A percentile compares a stretch with the other conserved stretches of the same genome.
These are phyloP conservation scores for Delia radicum DNA, from an alignment of 1,140 invertebrate genomes.

Conservation along the genomic window DNA sequence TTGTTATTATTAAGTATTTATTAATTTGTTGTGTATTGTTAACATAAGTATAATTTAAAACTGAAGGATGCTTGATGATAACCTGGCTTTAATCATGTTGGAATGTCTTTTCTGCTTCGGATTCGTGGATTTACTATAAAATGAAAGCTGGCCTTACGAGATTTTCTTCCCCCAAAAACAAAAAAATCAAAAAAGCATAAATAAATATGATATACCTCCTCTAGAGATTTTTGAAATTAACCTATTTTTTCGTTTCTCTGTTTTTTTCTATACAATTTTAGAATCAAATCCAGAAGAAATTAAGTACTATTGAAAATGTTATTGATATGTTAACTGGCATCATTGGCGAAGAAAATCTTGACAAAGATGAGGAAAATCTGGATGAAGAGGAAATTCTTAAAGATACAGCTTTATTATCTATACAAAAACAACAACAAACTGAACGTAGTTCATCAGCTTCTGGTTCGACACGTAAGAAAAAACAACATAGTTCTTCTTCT, in stretches of 20 bases:
- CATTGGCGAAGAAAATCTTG: conserved; percentile 56
- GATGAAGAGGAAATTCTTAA: conserved; percentile 4
- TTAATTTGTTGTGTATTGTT: neutral
- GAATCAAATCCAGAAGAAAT: conserved; percentile 79
- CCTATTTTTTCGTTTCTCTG: conserved; percentile 20
- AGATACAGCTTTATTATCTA: neutral
- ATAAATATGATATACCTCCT: conserved; percentile 1
- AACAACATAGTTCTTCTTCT: neutral
- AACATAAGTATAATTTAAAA: neutral
- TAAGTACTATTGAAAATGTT: conserved; percentile 79
- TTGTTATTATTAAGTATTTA: neutral
- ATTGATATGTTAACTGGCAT: conserved; percentile 81
- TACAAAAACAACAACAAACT: neutral
- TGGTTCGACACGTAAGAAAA: neutral
- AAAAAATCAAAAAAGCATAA: conserved; percentile 4
- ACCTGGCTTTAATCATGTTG: too few relatives aligned
- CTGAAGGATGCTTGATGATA: too few relatives aligned
- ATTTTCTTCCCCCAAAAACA: neutral
- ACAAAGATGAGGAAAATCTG: conserved; percentile 8
- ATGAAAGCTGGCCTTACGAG: too few relatives aligned
- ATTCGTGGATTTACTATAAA: too few relatives aligned
- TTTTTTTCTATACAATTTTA: conserved; percentile 43
- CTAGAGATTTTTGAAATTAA: neutral
- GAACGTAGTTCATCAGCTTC: neutral
- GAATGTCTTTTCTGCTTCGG: too few relatives aligned